These are phyloP conservation scores for Tapirus indicus DNA, from an alignment of 2,797 vertebrate species.

Conservation along the genomic window DNA sequence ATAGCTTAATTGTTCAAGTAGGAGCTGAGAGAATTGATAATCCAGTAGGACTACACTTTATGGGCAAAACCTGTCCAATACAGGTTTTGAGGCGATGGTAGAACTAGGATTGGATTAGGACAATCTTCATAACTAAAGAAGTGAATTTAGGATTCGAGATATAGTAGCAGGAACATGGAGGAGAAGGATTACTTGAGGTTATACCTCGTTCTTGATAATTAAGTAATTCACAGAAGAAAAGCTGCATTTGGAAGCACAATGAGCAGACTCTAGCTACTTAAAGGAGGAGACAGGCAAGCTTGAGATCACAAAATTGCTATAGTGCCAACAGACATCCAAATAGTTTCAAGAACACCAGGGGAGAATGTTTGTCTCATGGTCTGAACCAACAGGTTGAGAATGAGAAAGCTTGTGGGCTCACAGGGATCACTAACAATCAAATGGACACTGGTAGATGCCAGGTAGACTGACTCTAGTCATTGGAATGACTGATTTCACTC, in stretches of 20 bases:
- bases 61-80: too few relatives aligned
- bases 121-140: neutral
- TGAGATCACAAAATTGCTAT: neutral
- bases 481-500: neutral
- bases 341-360: neutral
- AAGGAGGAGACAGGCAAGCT: neutral
- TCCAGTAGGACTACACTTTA: neutral
- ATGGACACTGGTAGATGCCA: neutral
- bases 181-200: neutral
- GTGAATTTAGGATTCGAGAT: neutral
- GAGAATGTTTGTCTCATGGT: neutral
- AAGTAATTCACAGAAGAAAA: neutral
- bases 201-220: neutral
- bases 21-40: neutral
- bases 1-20: neutral
- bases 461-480: neutral
- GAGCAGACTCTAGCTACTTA: neutral
- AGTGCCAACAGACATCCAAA: accelerated
- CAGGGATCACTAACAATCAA: neutral
- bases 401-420: neutral
- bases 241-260: neutral
- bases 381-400: neutral
- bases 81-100: neutral
- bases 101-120: neutral
- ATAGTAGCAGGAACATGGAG: neutral